Evolutionary conservation across 2,888 invertebrate genomes (phyloP).

Genomic region (Metacarcinus magister): DNA sequence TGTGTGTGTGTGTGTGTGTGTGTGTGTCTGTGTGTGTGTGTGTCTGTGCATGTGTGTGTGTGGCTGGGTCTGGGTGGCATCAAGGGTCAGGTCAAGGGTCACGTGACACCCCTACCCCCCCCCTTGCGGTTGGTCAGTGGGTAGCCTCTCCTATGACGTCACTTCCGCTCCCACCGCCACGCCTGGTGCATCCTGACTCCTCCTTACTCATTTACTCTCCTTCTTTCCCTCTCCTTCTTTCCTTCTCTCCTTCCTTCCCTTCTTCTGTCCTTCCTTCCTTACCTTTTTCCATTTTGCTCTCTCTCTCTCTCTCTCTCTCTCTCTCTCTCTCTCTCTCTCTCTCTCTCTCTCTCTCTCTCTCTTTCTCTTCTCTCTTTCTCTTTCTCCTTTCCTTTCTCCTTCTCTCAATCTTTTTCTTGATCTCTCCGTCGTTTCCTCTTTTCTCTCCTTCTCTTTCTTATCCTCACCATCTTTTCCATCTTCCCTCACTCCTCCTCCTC

Average conservation of each 20-base stretch:
- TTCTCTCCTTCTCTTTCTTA: not conserved
- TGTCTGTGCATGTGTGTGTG: conserved; percentile 20
- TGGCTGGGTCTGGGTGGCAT: not conserved
- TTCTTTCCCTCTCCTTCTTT: too few species aligned
- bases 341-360: not conserved
- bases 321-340: not conserved
- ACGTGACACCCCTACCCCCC: not conserved
- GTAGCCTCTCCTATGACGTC: conserved; percentile 32
- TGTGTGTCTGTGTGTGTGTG: conserved; percentile 51
- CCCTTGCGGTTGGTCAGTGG: not conserved
- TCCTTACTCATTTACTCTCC: not conserved
- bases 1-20: conserved; percentile 50
- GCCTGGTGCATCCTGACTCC: not conserved
- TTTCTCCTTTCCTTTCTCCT: not conserved
- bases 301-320: not conserved
- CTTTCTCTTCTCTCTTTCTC: not conserved
- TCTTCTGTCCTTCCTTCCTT: too few species aligned
- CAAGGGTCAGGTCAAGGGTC: not conserved
- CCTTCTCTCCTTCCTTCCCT: not conserved
- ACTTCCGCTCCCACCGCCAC: conserved; percentile 64
- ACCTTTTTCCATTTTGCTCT: not conserved
- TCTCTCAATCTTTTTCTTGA: too few species aligned
- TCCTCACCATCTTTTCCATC: not conserved
- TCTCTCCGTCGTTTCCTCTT: not conserved
- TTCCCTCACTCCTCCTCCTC: not conserved